These are phyloP conservation scores for Myanophis thanlyinensis DNA, from an alignment of 2,113 vertebrate genomes.

Conservation along the genomic window DNA sequence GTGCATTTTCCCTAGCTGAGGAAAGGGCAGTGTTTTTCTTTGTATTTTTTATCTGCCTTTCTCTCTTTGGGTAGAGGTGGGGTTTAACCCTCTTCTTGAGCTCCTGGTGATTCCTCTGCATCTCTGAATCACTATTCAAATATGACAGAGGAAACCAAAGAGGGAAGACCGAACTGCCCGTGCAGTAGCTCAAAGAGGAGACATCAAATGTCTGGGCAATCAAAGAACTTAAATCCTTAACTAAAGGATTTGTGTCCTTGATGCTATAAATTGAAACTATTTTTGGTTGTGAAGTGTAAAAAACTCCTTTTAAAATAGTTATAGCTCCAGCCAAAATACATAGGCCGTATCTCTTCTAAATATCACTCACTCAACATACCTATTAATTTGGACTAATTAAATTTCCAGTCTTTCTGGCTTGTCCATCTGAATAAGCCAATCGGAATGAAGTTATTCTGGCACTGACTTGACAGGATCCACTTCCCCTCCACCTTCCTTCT, in stretches of 20 bases:
- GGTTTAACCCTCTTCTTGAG: neutral
- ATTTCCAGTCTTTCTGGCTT: conserved; percentile 68
- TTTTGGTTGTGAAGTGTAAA: neutral
- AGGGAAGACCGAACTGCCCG: neutral
- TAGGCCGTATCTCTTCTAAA: neutral
- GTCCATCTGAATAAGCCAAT: conserved; percentile 48
- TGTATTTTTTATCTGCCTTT: neutral
- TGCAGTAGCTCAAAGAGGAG: neutral
- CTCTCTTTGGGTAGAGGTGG: neutral
- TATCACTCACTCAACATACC: conserved; percentile 48
- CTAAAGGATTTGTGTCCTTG: neutral
- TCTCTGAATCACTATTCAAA: neutral
- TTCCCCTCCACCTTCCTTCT: conserved; percentile 18
- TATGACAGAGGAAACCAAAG: neutral
- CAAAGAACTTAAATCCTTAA: neutral
- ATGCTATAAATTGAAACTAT: neutral
- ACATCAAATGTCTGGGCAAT: neutral
- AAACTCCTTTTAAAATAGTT: neutral
- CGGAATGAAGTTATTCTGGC: conserved; percentile 52
- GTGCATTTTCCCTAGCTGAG: neutral
- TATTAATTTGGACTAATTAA: conserved; percentile 62
- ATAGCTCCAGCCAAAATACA: conserved; percentile 29
- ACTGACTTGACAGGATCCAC: conserved; percentile 52
- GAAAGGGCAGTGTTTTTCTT: neutral
- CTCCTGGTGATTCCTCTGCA: neutral